A percentile compares a stretch with the other conserved stretches of the same genome.
These are phyloP conservation scores for Poeciliopsis infans DNA, from an alignment of 2,797 vertebrate species.

Conservation along the genomic window DNA sequence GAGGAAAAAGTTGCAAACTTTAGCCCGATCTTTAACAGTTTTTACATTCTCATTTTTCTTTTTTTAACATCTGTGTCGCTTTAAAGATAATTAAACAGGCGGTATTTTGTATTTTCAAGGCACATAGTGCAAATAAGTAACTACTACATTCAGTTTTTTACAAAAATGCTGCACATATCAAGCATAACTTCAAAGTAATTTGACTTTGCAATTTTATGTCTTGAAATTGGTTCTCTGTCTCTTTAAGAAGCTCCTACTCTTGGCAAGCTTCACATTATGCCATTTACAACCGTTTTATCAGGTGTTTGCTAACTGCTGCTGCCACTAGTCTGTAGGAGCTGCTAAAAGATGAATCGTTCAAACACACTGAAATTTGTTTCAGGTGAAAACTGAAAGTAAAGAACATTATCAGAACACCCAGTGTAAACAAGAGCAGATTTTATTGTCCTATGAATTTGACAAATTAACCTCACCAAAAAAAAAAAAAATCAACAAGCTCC, in stretches of 20 bases:
- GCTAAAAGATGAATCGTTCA: not conserved
- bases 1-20: not conserved
- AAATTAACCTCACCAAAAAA: not conserved
- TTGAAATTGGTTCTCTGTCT: no score
- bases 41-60: not conserved
- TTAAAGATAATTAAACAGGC: not conserved
- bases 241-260: no score
- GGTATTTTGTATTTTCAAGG: not conserved
- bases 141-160: no score
- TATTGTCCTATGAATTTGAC: not conserved
- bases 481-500: not conserved
- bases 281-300: no score
- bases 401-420: not conserved
- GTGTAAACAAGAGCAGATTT: not conserved
- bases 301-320: no score
- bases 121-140: not conserved
- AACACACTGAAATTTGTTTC: not conserved
- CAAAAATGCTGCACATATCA: no score
- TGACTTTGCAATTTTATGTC: no score
- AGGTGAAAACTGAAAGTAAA: not conserved
- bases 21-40: not conserved
- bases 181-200: no score
- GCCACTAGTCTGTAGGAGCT: no score
- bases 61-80: not conserved
- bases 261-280: no score